Evolutionary conservation across 2,888 invertebrate species (phyloP).

Genomic region (Gymnocheta viridis): DNA sequence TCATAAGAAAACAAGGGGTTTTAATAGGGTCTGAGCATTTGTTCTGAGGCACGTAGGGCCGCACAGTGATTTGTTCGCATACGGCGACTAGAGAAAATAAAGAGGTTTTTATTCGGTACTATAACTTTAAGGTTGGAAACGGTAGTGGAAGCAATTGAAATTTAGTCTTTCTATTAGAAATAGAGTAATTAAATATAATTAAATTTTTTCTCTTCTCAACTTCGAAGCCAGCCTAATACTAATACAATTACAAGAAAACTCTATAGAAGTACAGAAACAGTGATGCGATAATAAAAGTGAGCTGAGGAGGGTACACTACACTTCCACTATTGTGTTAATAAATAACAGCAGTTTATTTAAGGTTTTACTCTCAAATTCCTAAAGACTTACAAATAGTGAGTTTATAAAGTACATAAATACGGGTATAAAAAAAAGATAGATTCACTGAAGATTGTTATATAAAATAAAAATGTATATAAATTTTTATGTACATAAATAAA

Average conservation of each 20-base stretch:
- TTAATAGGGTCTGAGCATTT: no score
- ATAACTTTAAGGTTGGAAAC: no score
- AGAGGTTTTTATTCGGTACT: no score
- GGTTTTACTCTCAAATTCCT: conserved; percentile 14
- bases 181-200: no score
- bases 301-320: background rate
- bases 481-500: background rate
- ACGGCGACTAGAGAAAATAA: no score
- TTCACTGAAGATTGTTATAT: conserved; percentile 42
- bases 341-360: background rate
- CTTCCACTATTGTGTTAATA: background rate
- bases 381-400: background rate
- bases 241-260: background rate
- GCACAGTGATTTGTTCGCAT: no score
- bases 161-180: no score
- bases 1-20: no score
- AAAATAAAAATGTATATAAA: background rate
- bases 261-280: background rate
- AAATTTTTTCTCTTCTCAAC: background rate
- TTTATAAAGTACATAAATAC: conserved; percentile 1
- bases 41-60: no score
- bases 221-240: background rate
- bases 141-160: no score
- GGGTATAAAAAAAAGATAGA: conserved; percentile 35
- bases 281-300: background rate